Evolutionary conservation across 2,113 vertebrate species (phyloP).

Genomic region (Centropus bengalensis): DNA sequence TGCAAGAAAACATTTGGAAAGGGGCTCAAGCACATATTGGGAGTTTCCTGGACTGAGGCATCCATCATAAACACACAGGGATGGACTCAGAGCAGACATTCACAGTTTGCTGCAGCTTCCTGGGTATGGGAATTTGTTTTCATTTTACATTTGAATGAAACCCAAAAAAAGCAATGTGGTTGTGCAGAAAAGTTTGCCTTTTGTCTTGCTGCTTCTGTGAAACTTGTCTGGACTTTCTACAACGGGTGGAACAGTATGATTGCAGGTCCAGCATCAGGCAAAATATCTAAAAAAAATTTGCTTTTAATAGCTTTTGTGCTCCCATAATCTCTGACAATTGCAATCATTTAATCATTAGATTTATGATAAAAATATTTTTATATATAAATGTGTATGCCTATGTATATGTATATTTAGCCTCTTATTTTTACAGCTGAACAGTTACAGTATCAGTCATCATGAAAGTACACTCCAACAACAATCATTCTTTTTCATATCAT

Average conservation of each 20-base stretch:
- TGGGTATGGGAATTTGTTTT: constrained; percentile 1
- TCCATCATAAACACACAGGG: not conserved
- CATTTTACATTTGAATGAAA: constrained; percentile 4
- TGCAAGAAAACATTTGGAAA: not conserved
- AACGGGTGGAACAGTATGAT: not conserved
- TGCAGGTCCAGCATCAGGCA: not conserved
- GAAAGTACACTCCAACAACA: not conserved
- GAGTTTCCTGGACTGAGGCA: not conserved
- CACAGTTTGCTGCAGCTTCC: not conserved
- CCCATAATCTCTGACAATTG: not conserved
- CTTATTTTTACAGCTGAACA: not conserved
- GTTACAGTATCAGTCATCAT: rapidly evolving
- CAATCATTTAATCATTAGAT: not conserved
- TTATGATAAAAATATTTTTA: not conserved
- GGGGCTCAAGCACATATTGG: not conserved
- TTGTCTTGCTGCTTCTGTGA: not conserved
- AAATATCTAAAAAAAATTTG: not conserved
- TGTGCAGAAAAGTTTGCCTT: constrained; percentile 18
- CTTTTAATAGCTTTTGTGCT: not conserved
- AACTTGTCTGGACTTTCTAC: not conserved
- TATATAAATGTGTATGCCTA: not conserved
- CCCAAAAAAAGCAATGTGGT: not conserved
- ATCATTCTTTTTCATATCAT: not conserved
- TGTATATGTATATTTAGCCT: not conserved
- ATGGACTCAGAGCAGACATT: not conserved